A percentile compares a stretch with the other conserved stretches of the same genome.
Conservation (phyloP, 2,888 invertebrate species). For the Orthonychiurus folsomi region DNA sequence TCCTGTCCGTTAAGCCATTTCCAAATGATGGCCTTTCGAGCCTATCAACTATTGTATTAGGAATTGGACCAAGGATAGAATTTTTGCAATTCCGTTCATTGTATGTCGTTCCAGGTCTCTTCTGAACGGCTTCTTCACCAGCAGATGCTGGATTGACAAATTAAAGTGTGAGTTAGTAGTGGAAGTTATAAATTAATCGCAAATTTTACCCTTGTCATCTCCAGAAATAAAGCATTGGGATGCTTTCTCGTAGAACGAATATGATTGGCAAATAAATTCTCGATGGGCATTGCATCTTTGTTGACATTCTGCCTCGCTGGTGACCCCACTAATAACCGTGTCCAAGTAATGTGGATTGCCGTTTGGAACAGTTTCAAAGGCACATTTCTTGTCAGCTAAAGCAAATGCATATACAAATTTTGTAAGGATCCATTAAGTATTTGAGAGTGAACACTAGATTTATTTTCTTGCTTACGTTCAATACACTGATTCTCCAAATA, state of each 20-base stretch:
- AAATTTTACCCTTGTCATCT: conserved; percentile 44
- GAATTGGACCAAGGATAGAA: conserved; percentile 14
- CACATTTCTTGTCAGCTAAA: conserved; percentile 41
- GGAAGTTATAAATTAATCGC: background rate
- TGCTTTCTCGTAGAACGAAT: conserved; percentile 45
- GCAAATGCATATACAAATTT: background rate
- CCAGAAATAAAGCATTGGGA: conserved; percentile 46
- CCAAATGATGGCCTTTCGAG: conserved; percentile 31
- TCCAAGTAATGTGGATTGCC: conserved; percentile 44
- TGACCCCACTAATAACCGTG: conserved; percentile 42
- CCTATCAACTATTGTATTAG: conserved; percentile 32
- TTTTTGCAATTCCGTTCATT: conserved; percentile 42
- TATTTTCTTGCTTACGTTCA: conserved; percentile 43
- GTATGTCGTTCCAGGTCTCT: conserved; percentile 43
- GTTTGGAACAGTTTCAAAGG: conserved; percentile 42
- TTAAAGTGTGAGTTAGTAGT: background rate
- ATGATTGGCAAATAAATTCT: conserved; percentile 46
- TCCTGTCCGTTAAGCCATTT: conserved; percentile 36
- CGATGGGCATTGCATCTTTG: conserved; percentile 43
- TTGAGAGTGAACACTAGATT: background rate
- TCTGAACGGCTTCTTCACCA: conserved; percentile 42
- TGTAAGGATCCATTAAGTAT: background rate
- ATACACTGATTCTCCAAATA: conserved; percentile 52
- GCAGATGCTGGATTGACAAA: conserved; percentile 40
- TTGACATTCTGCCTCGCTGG: conserved; percentile 44